These are phyloP conservation scores for Caretta caretta DNA, from an alignment of 2,113 vertebrate species.

Conservation along the genomic window DNA sequence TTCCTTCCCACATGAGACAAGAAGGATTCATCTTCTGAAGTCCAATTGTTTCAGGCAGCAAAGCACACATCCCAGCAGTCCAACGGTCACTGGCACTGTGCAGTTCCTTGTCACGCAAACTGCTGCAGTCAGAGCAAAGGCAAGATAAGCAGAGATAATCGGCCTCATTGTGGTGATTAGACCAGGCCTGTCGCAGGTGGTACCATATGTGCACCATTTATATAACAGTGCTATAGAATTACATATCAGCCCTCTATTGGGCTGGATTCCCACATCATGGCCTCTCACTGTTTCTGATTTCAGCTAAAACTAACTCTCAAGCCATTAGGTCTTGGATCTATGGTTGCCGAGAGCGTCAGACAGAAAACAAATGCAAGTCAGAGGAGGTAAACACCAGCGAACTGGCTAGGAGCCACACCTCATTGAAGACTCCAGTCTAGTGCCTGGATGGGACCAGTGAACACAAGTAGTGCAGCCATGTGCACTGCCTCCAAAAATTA, in stretches of 20 bases:
- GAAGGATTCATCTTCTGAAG: neutral
- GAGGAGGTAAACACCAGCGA: neutral
- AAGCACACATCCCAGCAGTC: neutral
- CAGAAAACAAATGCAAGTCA: neutral
- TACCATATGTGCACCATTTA: neutral
- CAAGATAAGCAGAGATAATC: accelerated
- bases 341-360: neutral
- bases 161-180: neutral
- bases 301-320: neutral
- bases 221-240: neutral
- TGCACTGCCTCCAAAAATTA: neutral
- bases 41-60: neutral
- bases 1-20: neutral
- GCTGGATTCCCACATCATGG: neutral
- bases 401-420: neutral
- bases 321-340: neutral
- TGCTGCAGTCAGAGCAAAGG: neutral
- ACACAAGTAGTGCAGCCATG: neutral
- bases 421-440: neutral
- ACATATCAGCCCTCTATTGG: neutral
- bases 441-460: neutral
- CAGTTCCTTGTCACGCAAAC: neutral
- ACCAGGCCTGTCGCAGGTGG: neutral
- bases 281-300: neutral
- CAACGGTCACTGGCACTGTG: neutral